A percentile compares a stretch with the other conserved stretches of the same genome.
Evolutionary conservation across 1,140 invertebrate species (phyloP).

Genomic region (Caenorhabditis briggsae): DNA sequence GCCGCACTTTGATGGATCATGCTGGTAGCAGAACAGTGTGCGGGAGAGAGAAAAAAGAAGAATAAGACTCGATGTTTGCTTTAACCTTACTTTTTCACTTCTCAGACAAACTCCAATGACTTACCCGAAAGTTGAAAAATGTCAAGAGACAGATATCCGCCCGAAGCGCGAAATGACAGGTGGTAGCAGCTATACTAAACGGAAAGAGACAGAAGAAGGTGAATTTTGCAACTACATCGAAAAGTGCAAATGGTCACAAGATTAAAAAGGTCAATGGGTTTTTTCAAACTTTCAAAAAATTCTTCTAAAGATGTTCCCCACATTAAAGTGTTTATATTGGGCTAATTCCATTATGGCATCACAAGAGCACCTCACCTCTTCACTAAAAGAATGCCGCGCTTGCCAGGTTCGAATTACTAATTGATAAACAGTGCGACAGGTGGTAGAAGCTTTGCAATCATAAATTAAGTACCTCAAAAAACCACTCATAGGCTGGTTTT

Average conservation of each 20-base stretch:
- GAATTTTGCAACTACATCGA: not conserved
- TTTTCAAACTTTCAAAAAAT: no score
- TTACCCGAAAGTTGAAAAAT: not conserved
- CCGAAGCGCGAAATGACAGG: conserved; percentile 30
- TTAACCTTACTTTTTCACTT: not conserved
- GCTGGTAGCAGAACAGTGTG: conserved; percentile 7
- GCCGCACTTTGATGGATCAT: not conserved
- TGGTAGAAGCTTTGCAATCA: not conserved
- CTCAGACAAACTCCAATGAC: not conserved
- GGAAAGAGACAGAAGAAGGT: not conserved
- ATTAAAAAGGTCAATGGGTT: no score
- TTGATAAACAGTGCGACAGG: conserved; percentile 47
- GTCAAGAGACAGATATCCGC: conserved; percentile 20
- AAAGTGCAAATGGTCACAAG: no score
- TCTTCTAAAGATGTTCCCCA: no score
- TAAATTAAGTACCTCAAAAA: conserved; percentile 59
- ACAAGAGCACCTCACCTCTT: not conserved
- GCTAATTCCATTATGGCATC: conserved; percentile 39
- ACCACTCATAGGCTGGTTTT: conserved; percentile 65
- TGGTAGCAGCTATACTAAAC: not conserved
- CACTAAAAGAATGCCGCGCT: conserved; percentile 3
- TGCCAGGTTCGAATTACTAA: conserved; percentile 38
- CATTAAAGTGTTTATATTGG: not conserved
- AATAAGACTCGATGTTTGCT: conserved; percentile 17
- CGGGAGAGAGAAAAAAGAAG: not conserved